Evolutionary conservation across 2,113 vertebrate species (phyloP).

Genomic region (Ardeotis arabs): DNA sequence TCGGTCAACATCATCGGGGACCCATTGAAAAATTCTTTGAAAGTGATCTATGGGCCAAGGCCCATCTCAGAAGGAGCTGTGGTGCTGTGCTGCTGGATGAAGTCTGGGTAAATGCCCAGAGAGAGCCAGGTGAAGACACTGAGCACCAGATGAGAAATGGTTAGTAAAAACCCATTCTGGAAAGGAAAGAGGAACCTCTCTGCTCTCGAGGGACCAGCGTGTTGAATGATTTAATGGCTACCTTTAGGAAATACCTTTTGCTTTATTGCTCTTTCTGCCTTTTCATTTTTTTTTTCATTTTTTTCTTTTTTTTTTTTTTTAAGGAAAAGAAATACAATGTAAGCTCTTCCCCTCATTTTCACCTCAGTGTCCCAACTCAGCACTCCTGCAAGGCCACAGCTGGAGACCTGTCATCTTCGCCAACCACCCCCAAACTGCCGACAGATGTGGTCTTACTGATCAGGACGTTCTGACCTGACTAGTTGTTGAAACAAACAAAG

Average conservation of each 20-base stretch:
- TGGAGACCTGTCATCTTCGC: not conserved
- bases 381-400: not conserved
- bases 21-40: constrained; percentile 66
- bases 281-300: not conserved
- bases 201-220: constrained; percentile 43
- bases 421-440: not conserved
- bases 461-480: not conserved
- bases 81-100: constrained; percentile 21
- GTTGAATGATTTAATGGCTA: constrained; percentile 84
- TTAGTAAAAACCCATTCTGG: constrained; percentile 67
- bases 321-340: constrained; percentile 11
- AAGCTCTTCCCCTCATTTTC: constrained; percentile 25
- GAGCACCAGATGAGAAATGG: constrained; percentile 61
- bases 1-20: constrained; percentile 64
- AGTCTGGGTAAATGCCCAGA: constrained; percentile 48
- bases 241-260: constrained; percentile 83
- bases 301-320: not conserved
- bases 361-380: not conserved
- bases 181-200: constrained; percentile 72
- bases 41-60: constrained; percentile 74
- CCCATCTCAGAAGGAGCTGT: constrained; percentile 44
- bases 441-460: not conserved
- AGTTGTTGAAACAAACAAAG: not conserved
- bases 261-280: constrained; percentile 68
- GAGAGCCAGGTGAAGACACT: constrained; percentile 74